These are phyloP conservation scores for Aselliscus stoliczkanus DNA, from an alignment of 2,797 vertebrate species.

Conservation along the genomic window DNA sequence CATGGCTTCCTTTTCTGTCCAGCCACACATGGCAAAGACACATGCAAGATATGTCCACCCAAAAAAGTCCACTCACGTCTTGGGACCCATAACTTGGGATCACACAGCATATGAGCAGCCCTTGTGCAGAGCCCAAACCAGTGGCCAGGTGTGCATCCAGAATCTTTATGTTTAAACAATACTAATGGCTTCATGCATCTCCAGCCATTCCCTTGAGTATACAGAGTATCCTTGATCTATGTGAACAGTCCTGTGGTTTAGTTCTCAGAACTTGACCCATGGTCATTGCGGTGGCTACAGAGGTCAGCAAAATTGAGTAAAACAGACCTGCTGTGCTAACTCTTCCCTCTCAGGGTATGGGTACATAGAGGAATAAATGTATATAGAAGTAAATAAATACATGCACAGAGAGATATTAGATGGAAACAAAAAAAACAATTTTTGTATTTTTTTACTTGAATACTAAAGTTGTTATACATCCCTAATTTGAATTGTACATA, in stretches of 20 bases:
- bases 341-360: neutral
- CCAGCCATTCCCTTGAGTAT: neutral
- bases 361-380: neutral
- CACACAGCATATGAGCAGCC: neutral
- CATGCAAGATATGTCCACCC: neutral
- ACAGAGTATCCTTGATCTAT: neutral
- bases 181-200: no score
- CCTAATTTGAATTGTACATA: neutral
- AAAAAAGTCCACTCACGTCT: neutral
- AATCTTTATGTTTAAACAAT: neutral
- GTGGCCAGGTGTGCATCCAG: accelerated
- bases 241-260: neutral
- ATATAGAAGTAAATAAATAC: neutral
- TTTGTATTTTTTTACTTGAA: no score
- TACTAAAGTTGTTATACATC: neutral
- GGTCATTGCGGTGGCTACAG: no score
- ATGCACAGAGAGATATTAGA: no score
- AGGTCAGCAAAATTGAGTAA: neutral
- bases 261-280: neutral
- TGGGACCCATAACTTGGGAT: no score
- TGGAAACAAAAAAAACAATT: no score
- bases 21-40: neutral
- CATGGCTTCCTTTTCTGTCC: neutral
- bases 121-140: neutral
- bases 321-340: neutral